Evolutionary conservation across 2,797 vertebrate genomes (phyloP), one percentile per base, ranked within the genome.

Genomic region (Octomys mimax): DNA sequence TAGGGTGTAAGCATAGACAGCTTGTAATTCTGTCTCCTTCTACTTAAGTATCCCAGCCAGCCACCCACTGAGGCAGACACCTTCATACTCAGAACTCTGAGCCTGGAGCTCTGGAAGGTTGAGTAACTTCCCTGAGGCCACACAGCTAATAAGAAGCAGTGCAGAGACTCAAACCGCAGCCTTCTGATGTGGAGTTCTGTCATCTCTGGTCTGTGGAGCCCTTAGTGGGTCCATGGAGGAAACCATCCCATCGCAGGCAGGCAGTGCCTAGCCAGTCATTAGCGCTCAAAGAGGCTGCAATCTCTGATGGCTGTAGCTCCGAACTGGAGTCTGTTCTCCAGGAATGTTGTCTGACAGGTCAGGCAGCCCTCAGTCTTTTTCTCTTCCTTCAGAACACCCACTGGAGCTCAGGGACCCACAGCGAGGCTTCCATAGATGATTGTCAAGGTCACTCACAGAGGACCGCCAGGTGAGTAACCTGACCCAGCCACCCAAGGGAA

Each of bases 271-370:
- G 70, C 46, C 62, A 66, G 57, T 33, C 0, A 13, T 24, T 68
- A 36, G 82, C 6, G 8, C 73, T 91, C 39, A 0, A 31, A 31
- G 28, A 85, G 82, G 93, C 78, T n/a, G 22, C 36, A 73, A 84
- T 82, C 95, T n/a, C 78, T 85, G 79, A 86, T 57, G 26, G 68
- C 46, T 46, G 87, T 64, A 85, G 52, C n/a, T 79, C 33, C 2
- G 16, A 54, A 54, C 59, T 6, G 36, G 49, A 96, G 88, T 92
- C 92, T 86, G 95, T 22, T 88, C 79, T 80, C n/a, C 39, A 61
- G 95, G 94, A 96, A 97, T 97, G 96, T 39, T 22, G 91, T 91
- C 64, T 13, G n/a, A 93, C 96, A 18, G 83, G 97, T 96, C 52
- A 1, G 59, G 83, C 94, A 66, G 42, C 57, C 5, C 70, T 93